These are phyloP conservation scores for Hemicrepidius hirtus DNA, from an alignment of 2,888 invertebrate species.

Conservation along the genomic window DNA sequence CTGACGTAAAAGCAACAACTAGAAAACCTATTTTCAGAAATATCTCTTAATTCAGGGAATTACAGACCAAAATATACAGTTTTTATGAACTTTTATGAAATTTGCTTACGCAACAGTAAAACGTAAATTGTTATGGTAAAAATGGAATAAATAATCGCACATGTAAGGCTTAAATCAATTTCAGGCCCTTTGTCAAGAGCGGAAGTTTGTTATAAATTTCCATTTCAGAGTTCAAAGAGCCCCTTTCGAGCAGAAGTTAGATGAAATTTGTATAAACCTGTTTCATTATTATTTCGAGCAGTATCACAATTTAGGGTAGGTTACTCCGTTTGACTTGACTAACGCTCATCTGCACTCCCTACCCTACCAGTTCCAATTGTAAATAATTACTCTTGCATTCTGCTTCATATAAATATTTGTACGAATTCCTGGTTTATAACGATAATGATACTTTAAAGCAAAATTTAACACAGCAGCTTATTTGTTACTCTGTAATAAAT, in stretches of 20 bases:
- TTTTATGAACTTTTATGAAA: no score
- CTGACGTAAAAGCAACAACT: no score
- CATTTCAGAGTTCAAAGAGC: conserved; percentile 33
- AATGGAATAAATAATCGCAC: background rate
- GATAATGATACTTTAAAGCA: background rate
- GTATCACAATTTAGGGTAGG: background rate
- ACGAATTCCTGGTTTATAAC: background rate
- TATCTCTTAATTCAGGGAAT: no score
- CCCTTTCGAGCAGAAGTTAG: conserved; percentile 20
- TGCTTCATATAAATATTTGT: conserved; percentile 11
- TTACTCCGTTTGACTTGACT: conserved; percentile 26
- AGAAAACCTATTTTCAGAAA: no score
- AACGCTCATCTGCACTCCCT: background rate
- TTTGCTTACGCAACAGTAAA: no score
- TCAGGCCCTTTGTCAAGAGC: conserved; percentile 23
- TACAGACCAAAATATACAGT: no score
- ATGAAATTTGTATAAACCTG: conserved; percentile 28
- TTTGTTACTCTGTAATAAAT: no score
- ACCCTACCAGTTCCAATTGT: background rate
- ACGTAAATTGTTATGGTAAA: background rate
- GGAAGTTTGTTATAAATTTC: conserved; percentile 42
- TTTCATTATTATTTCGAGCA: conserved; percentile 28
- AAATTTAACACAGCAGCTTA: background rate
- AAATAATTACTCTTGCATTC: conserved; percentile 29
- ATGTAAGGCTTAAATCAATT: conserved; percentile 32